Evolutionary conservation across 2,113 vertebrate genomes (phyloP).

Genomic region (Tyto alba): DNA sequence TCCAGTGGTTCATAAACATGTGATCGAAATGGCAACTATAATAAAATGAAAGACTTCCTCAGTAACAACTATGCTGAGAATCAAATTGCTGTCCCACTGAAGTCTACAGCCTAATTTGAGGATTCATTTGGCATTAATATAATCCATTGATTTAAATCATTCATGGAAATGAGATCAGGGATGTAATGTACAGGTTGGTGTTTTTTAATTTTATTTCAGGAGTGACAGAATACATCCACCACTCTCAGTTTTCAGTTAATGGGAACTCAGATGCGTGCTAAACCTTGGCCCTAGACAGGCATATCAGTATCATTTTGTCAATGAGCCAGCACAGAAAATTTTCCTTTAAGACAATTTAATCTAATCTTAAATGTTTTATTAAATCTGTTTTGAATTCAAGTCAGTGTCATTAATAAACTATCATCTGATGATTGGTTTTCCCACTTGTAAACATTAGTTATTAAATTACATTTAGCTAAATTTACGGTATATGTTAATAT

Average conservation of each 20-base stretch:
- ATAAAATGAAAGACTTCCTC: not conserved
- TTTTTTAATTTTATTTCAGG: not conserved
- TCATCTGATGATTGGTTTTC: not conserved
- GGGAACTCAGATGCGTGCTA: not conserved
- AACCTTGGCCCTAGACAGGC: not conserved
- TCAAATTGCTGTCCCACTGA: not conserved
- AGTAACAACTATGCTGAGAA: not conserved
- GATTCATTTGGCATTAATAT: not conserved
- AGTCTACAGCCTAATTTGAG: not conserved
- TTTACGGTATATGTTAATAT: not conserved
- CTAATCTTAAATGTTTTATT: not conserved
- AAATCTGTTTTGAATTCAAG: slow-evolving; percentile 10
- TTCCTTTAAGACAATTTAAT: not conserved
- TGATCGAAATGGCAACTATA: not conserved
- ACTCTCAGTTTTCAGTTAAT: not conserved
- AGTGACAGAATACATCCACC: not conserved
- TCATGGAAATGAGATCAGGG: not conserved
- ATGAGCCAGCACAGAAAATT: not conserved
- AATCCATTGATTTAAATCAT: not conserved
- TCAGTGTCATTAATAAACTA: not conserved
- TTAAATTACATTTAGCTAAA: not conserved
- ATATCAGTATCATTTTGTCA: not conserved
- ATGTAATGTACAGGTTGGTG: not conserved
- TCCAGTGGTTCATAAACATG: not conserved
- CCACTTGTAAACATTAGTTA: not conserved